Evolutionary conservation across 2,113 vertebrate species (phyloP), one percentile per base, ranked within the genome.

Genomic region (Esox niger): DNA sequence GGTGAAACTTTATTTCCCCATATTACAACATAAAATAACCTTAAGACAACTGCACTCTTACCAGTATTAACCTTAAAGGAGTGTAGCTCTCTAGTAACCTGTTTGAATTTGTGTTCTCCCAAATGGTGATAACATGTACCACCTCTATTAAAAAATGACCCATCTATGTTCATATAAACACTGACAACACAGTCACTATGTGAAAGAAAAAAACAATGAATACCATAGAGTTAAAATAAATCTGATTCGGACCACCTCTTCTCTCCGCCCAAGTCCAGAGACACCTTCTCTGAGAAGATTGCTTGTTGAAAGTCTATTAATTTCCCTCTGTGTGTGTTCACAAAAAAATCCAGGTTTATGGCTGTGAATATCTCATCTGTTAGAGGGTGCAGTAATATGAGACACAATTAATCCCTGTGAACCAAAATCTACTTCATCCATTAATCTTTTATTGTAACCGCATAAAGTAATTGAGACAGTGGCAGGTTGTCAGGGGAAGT

Each of bases 401-500:
- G 93, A 81, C 88, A 89, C 91, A 94, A 94, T 96, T 96, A 93
- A 95, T 95, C 94, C 92, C 89, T 81, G 86, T 91, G 92, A 94
- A 94, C 92, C 91, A 93, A 95, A 95, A 94, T 94, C 92, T 92
- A 92, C 90, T 87, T 90, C 89, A 91, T 93, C 91, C 92, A 95
- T 96, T 95, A 92, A 96, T 96, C 92, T 96, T 94, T 93, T 89
- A 93, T 92, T 94, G 89, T 93, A 93, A 93, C 92, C 90, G 91
- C 93, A 89, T 89, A 88, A 89, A 92, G 90, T 91, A 92, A 93
- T 88, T 91, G 91, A 93, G 91, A 85, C 85, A 88, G 88, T 86
- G 91, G 86, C 86, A 87, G 89, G 88, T 85, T 91, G 90, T 94
- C 91, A 92, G 89, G 89, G 64, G 88, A 89, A 92, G 91, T 88